phyloP scores from a whole-genome alignment of 2,113 vertebrate genomes.

The Otis tarda region DNA sequence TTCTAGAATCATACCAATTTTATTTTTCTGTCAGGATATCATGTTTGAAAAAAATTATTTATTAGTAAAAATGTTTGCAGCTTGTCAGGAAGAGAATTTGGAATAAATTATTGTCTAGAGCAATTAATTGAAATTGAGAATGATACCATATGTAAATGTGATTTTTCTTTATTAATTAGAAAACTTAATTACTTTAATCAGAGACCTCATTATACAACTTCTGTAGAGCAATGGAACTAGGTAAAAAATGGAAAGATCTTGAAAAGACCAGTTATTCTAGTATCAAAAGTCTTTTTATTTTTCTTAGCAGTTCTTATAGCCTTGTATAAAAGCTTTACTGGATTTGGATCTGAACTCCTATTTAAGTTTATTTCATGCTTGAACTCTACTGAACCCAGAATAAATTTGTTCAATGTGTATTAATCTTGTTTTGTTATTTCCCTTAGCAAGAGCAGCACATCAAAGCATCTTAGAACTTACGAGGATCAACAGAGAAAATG shows the following conservation, averaged over 20 bases:
- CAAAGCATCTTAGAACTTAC: background rate
- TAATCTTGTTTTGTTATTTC: background rate
- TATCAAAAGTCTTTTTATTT: background rate
- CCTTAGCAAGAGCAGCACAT: background rate
- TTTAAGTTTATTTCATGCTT: background rate
- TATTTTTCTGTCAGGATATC: background rate
- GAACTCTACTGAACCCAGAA: background rate
- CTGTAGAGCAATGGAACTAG: background rate
- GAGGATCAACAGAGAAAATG: background rate
- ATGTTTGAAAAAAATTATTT: background rate
- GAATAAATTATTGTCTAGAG: background rate
- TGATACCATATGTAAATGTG: background rate
- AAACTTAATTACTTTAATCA: constrained; percentile 19
- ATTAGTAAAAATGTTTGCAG: background rate
- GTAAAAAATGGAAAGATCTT: background rate
- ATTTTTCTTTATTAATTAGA: constrained; percentile 14
- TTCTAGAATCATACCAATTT: background rate
- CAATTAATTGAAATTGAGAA: background rate
- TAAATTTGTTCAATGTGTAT: background rate
- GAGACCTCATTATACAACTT: background rate
- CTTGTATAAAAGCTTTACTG: background rate
- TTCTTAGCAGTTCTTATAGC: rapidly evolving
- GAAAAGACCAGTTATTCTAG: background rate
- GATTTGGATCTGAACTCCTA: background rate
- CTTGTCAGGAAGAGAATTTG: background rate